These are phyloP conservation scores for Oligia fasciuncula DNA, from an alignment of 2,888 invertebrate species.

Conservation along the genomic window DNA sequence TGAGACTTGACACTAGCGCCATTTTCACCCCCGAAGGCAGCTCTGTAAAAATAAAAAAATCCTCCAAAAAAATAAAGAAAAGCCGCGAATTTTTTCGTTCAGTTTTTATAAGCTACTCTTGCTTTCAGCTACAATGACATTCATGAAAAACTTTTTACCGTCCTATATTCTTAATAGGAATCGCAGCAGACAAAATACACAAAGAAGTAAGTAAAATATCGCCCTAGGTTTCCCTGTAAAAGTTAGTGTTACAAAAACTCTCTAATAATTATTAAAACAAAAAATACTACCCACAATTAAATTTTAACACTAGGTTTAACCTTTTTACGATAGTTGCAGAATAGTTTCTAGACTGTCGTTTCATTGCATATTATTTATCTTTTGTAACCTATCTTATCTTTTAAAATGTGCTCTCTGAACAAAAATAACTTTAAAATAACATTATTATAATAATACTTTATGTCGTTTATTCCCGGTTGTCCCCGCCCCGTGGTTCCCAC, in stretches of 20 bases:
- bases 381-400: constrained; percentile 25
- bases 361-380: constrained; percentile 5
- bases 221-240: neutral
- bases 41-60: neutral
- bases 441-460: neutral
- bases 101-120: neutral
- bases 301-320: neutral
- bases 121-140: neutral
- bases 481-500: too few relatives aligned
- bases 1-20: too few relatives aligned
- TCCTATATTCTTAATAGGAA: neutral
- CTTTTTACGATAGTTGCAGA: neutral
- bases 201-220: neutral
- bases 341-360: neutral
- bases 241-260: neutral
- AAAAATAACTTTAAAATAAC: neutral
- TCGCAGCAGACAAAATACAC: neutral
- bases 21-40: neutral
- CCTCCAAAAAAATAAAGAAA: neutral
- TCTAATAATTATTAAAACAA: constrained; percentile 3
- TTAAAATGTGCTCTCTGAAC: neutral
- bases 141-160: constrained; percentile 15
- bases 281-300: neutral
- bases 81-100: neutral
- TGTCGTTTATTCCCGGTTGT: too few relatives aligned